Evolutionary conservation across 2,113 vertebrate species (phyloP), one percentile per base, ranked within the genome.

Genomic region (Urocitellus parryii): DNA sequence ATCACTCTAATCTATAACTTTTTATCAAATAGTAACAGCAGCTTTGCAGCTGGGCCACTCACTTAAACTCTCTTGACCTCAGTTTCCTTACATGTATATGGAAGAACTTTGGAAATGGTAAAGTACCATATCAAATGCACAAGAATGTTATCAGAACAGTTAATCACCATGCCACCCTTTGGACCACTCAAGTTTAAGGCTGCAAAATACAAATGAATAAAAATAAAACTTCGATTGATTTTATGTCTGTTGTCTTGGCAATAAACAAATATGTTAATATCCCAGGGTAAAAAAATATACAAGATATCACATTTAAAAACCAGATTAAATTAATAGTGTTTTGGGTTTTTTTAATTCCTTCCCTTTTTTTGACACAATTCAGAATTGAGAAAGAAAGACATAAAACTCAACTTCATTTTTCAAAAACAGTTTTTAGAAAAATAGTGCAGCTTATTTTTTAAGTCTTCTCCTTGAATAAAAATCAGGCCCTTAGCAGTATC

Each of bases 11-110:
- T 91, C 70, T 95, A 5, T 90, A 93, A 81, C 74, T 63, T 88
- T 89, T 90, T 90, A 74, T 88, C 95, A 90, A 70, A 42, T 16
- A 83, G 82, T 96, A 96, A 91, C 61, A 94, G 91, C 73, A 11
- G 45, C 13, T 85, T 78, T 73, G 65, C 45, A 79, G 73, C 61
- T 37, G 63, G 56, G 48, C 12, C 73, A 74, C 42, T 97, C 48
- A 76, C n/a, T 92, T 92, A 87, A n/a, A 70, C 25, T 70, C 39
- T 83, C 85, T 72, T 78, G 76, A 95, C 63, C 81, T 96, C 73
- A 91, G 91, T 94, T 89, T 89, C 89, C 72, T 90, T 42, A 67
- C 17, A 27, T 95, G 77, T 94, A 61, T 42, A 14, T 74, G 80
- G 42, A 94, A 92, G 39, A 37, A 25, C 58, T 95, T 96, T 95